These are phyloP conservation scores for Agelas oroides DNA, from an alignment of 37 sponge, comb jelly and placozoan genomes.

Conservation along the genomic window DNA sequence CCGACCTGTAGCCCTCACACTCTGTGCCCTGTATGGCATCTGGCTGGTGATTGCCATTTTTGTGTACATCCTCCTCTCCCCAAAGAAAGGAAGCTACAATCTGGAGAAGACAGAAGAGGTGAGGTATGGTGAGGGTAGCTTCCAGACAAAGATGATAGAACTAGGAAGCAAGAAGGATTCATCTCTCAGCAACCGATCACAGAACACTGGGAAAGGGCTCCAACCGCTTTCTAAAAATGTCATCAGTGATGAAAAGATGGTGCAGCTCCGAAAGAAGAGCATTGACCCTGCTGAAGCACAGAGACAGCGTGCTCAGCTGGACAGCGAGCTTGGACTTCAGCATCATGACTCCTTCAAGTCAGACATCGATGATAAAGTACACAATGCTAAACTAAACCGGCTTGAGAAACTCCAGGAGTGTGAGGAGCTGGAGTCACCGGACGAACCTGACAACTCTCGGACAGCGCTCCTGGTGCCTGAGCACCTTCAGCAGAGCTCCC, in stretches of 20 bases:
- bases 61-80: slow-evolving; percentile 38
- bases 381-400: too few relatives aligned
- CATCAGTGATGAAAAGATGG: slow-evolving; percentile 57
- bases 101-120: neutral
- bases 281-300: slow-evolving; percentile 38
- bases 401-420: too few relatives aligned
- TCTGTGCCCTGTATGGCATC: slow-evolving; percentile 46
- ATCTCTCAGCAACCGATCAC: neutral
- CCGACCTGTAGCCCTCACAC: neutral
- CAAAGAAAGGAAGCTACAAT: neutral
- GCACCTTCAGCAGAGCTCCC: neutral
- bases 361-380: too few relatives aligned
- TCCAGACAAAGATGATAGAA: too few relatives aligned
- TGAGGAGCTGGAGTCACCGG: too few relatives aligned
- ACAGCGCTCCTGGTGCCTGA: too few relatives aligned
- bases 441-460: too few relatives aligned
- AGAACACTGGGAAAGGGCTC: neutral
- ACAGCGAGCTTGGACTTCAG: slow-evolving; percentile 13
- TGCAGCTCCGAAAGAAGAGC: slow-evolving; percentile 57
- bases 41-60: slow-evolving; percentile 16
- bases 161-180: too few relatives aligned
- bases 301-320: slow-evolving; percentile 17
- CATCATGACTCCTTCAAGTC: neutral
- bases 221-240: slow-evolving; percentile 29
- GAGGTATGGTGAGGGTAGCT: too few relatives aligned